Base-by-base conservation (phyloP, 2,797 vertebrate species). In the Acanthopagrus latus region DNA sequence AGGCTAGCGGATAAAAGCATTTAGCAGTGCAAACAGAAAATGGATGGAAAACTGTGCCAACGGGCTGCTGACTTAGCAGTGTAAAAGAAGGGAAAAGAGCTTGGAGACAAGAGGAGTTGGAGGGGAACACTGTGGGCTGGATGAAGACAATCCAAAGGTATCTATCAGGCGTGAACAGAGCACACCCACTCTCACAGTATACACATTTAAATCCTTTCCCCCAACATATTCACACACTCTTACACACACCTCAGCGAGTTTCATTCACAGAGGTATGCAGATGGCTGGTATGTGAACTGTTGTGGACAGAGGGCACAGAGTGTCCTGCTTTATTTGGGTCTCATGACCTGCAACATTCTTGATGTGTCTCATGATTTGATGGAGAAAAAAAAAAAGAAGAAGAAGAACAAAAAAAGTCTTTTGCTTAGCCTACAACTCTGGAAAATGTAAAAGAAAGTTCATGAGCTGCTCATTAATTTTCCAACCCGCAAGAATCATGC, bases 21-120 rank as follows among this genome's bases (percentile, higher is more conserved):
- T 88, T 85, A 89, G 78, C 65, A 64, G 71, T 54, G 74, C 82
- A 85, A 89, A 86, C 65, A 82, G 78, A 86, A 82, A 29, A 66
- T 21, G 58, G 72, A 78, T n/a, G 62, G 29, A 21, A 86, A 82
- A 79, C 64, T 62, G 64, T 67, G 82, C 85, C 66, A 80, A 71
- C 12, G n/a, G 82, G 75, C 67, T 83, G 75, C 83, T 85, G 88
- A 88, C 78, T 91, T 74, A 84, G 86, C 81, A 71, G 50, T 71
- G 62, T 52, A 71, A 72, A 76, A 52, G 77, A 67, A 78, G 64
- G 43, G 58, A 55, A 18, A 38, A 52, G 56, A 63, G 47, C 56
- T 57, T 8, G 51, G 46, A 78, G 44, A 75, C 44, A 72, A 46
- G 50, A 70, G 23, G 63, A 67, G 65, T 73, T 52, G 14, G 11